Evolutionary conservation across 92 coral and sea anemone species (phyloP).

Genomic region (Desmophyllum pertusum): DNA sequence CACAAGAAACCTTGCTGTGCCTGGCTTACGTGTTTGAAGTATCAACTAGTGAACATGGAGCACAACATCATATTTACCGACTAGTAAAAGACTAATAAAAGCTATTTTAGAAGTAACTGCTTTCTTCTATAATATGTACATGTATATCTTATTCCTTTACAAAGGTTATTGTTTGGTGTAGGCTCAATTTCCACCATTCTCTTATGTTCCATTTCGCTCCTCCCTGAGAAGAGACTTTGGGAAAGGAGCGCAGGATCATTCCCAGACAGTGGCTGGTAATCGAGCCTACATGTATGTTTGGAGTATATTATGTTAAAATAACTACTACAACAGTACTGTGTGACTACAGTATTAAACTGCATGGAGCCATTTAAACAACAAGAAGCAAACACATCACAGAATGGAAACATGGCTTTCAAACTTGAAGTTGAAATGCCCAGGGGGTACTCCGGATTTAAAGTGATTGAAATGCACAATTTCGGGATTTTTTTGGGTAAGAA

Average conservation of each 20-base stretch:
- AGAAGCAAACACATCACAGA: not conserved
- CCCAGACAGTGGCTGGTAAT: no score
- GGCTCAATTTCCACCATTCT: no score
- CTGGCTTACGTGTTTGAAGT: conserved; percentile 97
- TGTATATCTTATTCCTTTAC: not conserved
- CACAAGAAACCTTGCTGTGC: conserved; percentile 94
- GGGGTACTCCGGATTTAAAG: no score
- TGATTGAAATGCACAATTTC: no score
- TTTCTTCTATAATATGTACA: not conserved
- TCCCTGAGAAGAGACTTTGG: no score
- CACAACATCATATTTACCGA: conserved; percentile 95
- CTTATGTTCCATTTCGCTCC: no score
- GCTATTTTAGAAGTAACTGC: not conserved
- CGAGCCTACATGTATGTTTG: no score
- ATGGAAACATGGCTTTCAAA: not conserved
- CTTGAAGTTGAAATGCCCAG: not conserved
- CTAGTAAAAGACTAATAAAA: conserved; percentile 87
- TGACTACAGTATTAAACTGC: not conserved
- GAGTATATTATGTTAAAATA: no score
- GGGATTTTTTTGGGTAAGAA: no score
- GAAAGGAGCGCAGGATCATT: no score
- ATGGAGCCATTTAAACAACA: not conserved
- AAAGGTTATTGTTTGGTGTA: not conserved
- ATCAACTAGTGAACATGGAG: conserved; percentile 98
- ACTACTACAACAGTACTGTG: no score